phyloP scores from a whole-genome alignment of 2,797 vertebrate species.

The Rallus crepitans region DNA sequence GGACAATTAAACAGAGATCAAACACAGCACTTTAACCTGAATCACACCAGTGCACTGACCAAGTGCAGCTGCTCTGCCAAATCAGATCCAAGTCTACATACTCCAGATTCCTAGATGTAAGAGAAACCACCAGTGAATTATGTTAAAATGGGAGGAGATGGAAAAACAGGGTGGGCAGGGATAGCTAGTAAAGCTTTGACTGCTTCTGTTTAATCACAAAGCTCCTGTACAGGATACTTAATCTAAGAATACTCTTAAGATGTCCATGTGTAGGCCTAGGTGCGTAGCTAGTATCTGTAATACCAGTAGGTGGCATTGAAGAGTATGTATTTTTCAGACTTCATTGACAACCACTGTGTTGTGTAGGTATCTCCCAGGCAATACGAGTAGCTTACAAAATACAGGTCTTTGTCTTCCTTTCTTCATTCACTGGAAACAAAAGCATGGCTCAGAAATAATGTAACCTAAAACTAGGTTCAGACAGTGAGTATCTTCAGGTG shows the following conservation, averaged over 20 bases:
- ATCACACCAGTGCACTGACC: no score
- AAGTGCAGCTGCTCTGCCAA: not conserved
- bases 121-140: not conserved
- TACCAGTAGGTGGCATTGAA: not conserved
- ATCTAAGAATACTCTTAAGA: not conserved
- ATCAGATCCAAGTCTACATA: not conserved
- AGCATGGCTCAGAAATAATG: not conserved
- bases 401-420: not conserved
- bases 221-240: not conserved
- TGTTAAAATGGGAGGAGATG: not conserved
- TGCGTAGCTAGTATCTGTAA: not conserved
- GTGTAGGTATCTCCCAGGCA: not conserved
- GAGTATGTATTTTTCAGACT: accelerated
- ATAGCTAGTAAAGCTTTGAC: not conserved
- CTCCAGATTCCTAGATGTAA: not conserved
- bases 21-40: not conserved
- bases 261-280: accelerated
- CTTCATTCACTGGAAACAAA: not conserved
- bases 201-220: not conserved
- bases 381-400: not conserved
- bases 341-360: not conserved
- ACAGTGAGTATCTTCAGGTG: not conserved
- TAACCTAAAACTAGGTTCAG: not conserved
- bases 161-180: not conserved
- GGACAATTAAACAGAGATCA: not conserved